Evolutionary conservation across 2,888 invertebrate species (phyloP), one percentile per base, ranked within the genome.

Genomic region (Argyresthia goedartella): DNA sequence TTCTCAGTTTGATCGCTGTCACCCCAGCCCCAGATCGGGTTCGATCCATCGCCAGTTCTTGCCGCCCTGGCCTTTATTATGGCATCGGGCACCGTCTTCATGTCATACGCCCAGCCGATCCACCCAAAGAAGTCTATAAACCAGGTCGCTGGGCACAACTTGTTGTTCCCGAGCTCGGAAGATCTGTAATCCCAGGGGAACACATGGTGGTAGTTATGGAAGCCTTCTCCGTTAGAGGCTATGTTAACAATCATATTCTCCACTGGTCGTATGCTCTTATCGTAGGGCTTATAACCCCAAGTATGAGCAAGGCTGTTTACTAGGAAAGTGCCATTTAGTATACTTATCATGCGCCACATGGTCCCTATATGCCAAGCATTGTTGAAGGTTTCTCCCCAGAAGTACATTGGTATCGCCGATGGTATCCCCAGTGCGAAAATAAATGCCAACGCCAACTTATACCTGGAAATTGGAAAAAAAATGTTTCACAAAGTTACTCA

Each of bases 181-280:
- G 92, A 89, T 64, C 91, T 89, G 79, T 92, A 93, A 65, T 93
- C 92, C 88, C 90, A 91, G 13, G 93, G 92, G 76, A 92, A 93
- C 1, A 76, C 69, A 71, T 93, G 93, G 63, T 93, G 93, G 69
- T 92, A 93, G 66, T 93, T 93, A 76, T 93, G 93, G 89, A 90
- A 93, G 8, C 93, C 93, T 69, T 91, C 91, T 0, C 76, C 75
- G 2, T 63, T 54, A 0, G 68, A 57, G 0, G 57, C 39, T 0
- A 71, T 2, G 0, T 65, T 59, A 1, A 69, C 64, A 0, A 54
- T 8, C 0, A 58, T 4, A 39, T 66, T 74, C 54, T 76, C 65
- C 0, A 56, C 56, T 2, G 76, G 65, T 16, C 56, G 11, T 25
- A 77, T 67, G 8, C 52, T 58, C 57, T 64, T 70, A 53, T 91